Evolutionary conservation across 2,888 invertebrate species (phyloP).

Genomic region (Trissonchulus latispiculum): DNA sequence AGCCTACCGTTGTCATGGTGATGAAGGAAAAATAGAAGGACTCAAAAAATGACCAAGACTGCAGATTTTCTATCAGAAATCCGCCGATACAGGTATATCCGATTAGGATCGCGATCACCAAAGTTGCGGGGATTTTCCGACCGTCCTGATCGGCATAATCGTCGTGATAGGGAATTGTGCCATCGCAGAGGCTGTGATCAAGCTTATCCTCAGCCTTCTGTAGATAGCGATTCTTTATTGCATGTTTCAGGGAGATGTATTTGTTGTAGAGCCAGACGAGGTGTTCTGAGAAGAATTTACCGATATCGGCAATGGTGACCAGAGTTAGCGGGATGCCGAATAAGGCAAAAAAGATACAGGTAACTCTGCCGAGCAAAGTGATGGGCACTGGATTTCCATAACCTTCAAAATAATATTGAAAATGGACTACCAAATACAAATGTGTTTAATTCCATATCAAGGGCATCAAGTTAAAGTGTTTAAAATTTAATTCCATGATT

Average conservation of each 20-base stretch:
- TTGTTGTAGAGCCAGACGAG: conserved; percentile 41
- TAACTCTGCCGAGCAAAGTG: conserved; percentile 36
- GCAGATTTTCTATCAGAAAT: conserved; percentile 39
- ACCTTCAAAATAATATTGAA: too few relatives aligned
- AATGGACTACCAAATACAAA: too few relatives aligned
- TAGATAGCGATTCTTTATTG: conserved; percentile 20
- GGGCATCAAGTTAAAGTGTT: too few relatives aligned
- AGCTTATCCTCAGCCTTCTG: conserved; percentile 18
- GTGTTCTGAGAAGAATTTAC: conserved; percentile 41
- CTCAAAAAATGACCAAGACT: conserved; percentile 41
- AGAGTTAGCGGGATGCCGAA: conserved; percentile 40
- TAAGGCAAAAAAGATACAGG: conserved; percentile 40
- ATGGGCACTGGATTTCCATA: conserved; percentile 43
- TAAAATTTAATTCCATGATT: too few relatives aligned
- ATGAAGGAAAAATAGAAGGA: conserved; percentile 43
- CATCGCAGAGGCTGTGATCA: neutral
- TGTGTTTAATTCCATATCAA: too few relatives aligned
- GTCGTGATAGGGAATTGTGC: neutral
- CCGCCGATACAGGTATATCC: conserved; percentile 43
- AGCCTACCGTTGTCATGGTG: conserved; percentile 44
- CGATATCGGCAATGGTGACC: conserved; percentile 23
- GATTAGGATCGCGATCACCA: conserved; percentile 40
- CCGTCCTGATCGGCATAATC: neutral
- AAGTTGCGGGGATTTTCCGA: conserved; percentile 36
- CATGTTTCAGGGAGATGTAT: conserved; percentile 36